Percentiles rank a stretch among this genome's conserved stretches.
These are phyloP conservation scores for Macropis europaea DNA, from an alignment of 2,888 invertebrate species.

Conservation along the genomic window DNA sequence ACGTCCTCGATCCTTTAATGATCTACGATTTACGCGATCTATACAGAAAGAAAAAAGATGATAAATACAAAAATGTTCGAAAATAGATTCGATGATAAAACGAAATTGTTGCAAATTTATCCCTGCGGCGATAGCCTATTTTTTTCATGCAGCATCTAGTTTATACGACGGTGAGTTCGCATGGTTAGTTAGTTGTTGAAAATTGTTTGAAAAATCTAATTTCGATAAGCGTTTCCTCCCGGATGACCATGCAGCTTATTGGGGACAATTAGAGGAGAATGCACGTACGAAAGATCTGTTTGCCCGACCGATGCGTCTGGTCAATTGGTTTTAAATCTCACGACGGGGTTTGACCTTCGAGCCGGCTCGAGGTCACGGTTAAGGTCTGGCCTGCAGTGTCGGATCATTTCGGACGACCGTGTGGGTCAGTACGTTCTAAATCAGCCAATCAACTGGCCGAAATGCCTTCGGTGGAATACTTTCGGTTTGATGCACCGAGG, in stretches of 20 bases:
- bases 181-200: too few relatives aligned
- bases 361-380: constrained; percentile 59
- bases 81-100: too few relatives aligned
- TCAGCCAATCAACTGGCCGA: constrained; percentile 34
- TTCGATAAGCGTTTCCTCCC: too few relatives aligned
- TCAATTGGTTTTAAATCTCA: constrained; percentile 55
- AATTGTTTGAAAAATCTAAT: too few relatives aligned
- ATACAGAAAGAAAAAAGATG: too few relatives aligned
- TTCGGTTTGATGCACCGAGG: constrained; percentile 38
- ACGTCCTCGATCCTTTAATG: background rate
- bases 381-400: constrained; percentile 60
- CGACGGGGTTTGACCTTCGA: constrained; percentile 48
- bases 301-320: constrained; percentile 29
- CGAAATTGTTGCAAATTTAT: too few relatives aligned
- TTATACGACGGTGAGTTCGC: too few relatives aligned
- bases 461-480: constrained; percentile 26
- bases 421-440: constrained; percentile 59
- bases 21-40: too few relatives aligned
- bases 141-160: too few relatives aligned
- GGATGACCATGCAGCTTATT: too few relatives aligned
- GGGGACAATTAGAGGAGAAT: constrained; percentile 13
- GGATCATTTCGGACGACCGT: constrained; percentile 66
- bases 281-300: constrained; percentile 30
- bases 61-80: too few relatives aligned
- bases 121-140: too few relatives aligned